Conservation (phyloP, 2,113 vertebrate species). For the Podarcis cretensis region DNA sequence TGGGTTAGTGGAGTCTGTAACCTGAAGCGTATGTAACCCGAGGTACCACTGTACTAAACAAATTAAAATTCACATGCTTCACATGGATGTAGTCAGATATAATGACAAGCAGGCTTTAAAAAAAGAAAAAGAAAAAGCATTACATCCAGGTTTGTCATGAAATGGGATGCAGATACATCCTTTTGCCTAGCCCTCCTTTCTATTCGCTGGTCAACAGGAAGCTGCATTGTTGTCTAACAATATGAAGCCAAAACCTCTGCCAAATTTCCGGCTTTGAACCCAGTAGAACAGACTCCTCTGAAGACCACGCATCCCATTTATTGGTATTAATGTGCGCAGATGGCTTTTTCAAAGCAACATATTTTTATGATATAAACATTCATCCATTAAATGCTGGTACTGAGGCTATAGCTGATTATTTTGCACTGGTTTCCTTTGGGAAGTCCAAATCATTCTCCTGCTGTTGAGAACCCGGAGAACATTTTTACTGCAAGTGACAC, state of each 20-base stretch:
- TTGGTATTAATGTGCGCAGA: background rate
- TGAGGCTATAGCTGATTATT: background rate
- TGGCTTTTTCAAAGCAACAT: background rate
- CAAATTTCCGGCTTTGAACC: background rate
- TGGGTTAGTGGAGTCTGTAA: too few species aligned
- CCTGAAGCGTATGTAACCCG: too few species aligned
- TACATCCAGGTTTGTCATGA: background rate
- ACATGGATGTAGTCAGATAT: slow-evolving; percentile 1
- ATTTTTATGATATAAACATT: background rate
- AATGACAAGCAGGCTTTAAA: accelerated
- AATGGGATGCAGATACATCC: background rate
- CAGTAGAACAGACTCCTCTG: background rate
- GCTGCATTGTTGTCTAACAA: background rate
- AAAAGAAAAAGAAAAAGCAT: accelerated
- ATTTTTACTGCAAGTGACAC: background rate
- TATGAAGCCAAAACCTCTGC: slow-evolving; percentile 24
- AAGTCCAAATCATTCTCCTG: background rate
- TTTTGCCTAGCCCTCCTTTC: slow-evolving; percentile 13
- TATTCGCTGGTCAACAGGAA: background rate
- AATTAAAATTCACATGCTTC: background rate
- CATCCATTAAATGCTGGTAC: background rate
- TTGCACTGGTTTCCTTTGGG: background rate
- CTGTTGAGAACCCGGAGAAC: background rate
- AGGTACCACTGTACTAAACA: too few species aligned
- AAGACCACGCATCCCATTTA: background rate